These are phyloP conservation scores for Pituophis catenifer DNA, from an alignment of 2,113 vertebrate species.

Conservation along the genomic window DNA sequence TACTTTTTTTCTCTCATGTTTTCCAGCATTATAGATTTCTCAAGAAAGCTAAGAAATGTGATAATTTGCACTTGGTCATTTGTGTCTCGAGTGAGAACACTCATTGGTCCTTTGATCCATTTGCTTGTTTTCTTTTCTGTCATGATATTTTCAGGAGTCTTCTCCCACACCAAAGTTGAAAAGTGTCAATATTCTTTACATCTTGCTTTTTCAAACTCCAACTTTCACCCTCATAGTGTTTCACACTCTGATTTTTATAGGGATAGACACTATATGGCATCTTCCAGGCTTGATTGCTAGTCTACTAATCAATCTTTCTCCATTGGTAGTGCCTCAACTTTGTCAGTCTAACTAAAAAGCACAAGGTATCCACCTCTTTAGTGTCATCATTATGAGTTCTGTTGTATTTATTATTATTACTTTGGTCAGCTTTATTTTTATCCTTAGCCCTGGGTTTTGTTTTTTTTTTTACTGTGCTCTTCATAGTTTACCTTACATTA, in stretches of 20 bases:
- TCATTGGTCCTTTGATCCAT: background rate
- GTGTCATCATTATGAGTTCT: background rate
- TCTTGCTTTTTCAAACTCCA: background rate
- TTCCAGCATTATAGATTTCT: background rate
- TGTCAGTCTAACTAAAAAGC: background rate
- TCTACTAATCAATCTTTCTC: background rate
- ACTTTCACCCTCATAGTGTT: background rate
- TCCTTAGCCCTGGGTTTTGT: background rate
- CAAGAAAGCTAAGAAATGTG: background rate
- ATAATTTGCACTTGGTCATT: background rate
- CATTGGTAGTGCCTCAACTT: background rate
- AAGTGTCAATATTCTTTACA: background rate
- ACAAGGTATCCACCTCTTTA: background rate
- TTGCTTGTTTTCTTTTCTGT: background rate
- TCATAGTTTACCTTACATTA: background rate
- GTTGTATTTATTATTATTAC: background rate
- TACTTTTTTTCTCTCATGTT: background rate
- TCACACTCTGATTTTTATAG: background rate
- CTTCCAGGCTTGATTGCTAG: background rate
- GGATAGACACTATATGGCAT: background rate
- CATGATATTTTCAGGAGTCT: background rate
- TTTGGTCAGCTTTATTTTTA: background rate
- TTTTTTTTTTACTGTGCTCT: background rate
- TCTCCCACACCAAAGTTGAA: background rate
- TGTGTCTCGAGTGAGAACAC: background rate